Conservation (phyloP, 1,140 invertebrate species). For the Lineus longissimus region DNA sequence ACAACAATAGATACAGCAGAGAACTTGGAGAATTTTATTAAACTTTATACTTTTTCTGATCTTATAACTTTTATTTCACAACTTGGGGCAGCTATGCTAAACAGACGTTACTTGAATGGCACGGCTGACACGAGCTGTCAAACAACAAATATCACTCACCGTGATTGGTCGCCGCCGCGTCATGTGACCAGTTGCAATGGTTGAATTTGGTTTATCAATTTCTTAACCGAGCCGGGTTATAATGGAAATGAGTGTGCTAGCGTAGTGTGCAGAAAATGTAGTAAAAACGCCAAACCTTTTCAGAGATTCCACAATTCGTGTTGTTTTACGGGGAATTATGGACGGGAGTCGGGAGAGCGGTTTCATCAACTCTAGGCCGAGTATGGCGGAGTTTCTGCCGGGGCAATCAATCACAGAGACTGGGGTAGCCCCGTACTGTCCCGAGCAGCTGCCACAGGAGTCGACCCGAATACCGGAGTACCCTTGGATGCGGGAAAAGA, state of each 20-base stretch:
- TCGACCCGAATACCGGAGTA: slow-evolving; percentile 84
- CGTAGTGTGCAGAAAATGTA: too few species aligned
- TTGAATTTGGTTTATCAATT: slow-evolving; percentile 2
- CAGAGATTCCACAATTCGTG: neutral
- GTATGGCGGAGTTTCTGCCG: slow-evolving; percentile 89
- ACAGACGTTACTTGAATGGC: neutral
- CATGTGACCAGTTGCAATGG: neutral
- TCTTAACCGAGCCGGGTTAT: too few species aligned
- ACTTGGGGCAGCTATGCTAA: too few species aligned
- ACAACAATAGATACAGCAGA: too few species aligned
- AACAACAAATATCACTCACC: neutral
- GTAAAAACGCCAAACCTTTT: too few species aligned
- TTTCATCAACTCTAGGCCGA: slow-evolving; percentile 87
- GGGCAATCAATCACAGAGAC: slow-evolving; percentile 39
- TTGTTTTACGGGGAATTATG: slow-evolving; percentile 50
- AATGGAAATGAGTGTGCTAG: too few species aligned
- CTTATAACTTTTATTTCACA: too few species aligned
- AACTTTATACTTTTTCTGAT: too few species aligned
- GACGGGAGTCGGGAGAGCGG: slow-evolving; percentile 71
- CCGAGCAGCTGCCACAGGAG: slow-evolving; percentile 21
- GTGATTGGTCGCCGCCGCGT: neutral
- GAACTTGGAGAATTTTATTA: too few species aligned
- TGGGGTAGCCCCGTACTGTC: slow-evolving; percentile 55
- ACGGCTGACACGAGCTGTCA: neutral
- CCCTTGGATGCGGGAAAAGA: slow-evolving; percentile 97